A percentile compares a stretch with the other conserved stretches of the same genome.
Evolutionary conservation across 2,113 vertebrate species (phyloP).

Genomic region (Xenus cinereus): DNA sequence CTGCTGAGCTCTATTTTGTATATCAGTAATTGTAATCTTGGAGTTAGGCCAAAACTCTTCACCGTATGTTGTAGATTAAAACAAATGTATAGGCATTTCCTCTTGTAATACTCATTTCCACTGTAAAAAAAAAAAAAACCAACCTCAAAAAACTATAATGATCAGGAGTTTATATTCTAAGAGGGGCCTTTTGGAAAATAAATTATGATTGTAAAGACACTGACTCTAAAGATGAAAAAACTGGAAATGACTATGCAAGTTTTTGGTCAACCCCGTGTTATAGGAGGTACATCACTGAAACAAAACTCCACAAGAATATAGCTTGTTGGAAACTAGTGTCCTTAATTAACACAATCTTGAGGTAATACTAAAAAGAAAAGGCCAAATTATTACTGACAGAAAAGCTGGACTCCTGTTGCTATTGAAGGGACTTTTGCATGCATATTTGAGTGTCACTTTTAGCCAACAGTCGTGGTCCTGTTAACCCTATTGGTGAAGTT

Average conservation of each 20-base stretch:
- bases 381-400: neutral
- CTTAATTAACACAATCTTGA: neutral
- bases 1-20: neutral
- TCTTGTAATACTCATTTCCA: neutral
- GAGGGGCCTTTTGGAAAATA: neutral
- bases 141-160: neutral
- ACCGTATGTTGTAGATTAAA: neutral
- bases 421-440: neutral
- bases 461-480: neutral
- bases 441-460: neutral
- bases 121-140: neutral
- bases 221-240: neutral
- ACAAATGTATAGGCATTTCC: neutral
- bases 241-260: neutral
- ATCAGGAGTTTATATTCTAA: neutral
- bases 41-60: neutral
- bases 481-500: neutral
- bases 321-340: neutral
- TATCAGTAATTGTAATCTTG: neutral
- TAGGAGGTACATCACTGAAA: neutral
- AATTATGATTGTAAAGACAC: neutral
- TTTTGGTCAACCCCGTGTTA: neutral
- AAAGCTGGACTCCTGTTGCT: neutral
- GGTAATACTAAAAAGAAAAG: neutral
- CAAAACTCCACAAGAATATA: neutral